Percentiles rank a stretch among this genome's conserved stretches.
These are phyloP conservation scores for Girardinichthys multiradiatus DNA, from an alignment of 2,113 vertebrate genomes.

Conservation along the genomic window DNA sequence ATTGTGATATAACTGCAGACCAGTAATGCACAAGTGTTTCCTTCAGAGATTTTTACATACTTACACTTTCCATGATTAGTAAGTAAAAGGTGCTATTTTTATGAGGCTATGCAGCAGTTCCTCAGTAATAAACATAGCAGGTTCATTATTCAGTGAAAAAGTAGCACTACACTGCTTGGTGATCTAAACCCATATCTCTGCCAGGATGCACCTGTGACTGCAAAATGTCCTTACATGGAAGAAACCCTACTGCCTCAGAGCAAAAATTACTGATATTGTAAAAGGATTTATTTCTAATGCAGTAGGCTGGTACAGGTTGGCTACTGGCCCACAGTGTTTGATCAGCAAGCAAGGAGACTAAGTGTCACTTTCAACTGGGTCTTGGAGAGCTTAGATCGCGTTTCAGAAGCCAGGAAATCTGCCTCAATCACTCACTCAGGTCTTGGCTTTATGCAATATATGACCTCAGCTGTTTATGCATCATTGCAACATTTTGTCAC, in stretches of 20 bases:
- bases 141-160: conserved; percentile 4
- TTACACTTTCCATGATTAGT: conserved; percentile 76
- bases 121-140: conserved; percentile 70
- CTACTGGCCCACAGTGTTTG: not conserved
- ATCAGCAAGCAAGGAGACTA: not conserved
- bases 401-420: not conserved
- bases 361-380: not conserved
- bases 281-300: conserved; percentile 23
- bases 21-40: too few relatives aligned
- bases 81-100: conserved; percentile 82
- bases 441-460: not conserved
- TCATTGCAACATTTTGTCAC: not conserved
- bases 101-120: conserved; percentile 82
- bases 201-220: conserved; percentile 26
- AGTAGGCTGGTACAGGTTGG: conserved; percentile 24
- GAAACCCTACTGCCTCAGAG: conserved; percentile 8
- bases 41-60: conserved; percentile 41
- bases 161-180: conserved; percentile 11
- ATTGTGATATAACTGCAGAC: too few relatives aligned
- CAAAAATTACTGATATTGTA: conserved; percentile 4
- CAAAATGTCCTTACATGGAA: conserved; percentile 50
- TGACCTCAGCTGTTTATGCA: not conserved
- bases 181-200: conserved; percentile 18
- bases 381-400: not conserved
- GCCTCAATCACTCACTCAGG: not conserved